These are phyloP conservation scores for Schizotus pectinicornis DNA, from an alignment of 2,888 invertebrate species.

Conservation along the genomic window DNA sequence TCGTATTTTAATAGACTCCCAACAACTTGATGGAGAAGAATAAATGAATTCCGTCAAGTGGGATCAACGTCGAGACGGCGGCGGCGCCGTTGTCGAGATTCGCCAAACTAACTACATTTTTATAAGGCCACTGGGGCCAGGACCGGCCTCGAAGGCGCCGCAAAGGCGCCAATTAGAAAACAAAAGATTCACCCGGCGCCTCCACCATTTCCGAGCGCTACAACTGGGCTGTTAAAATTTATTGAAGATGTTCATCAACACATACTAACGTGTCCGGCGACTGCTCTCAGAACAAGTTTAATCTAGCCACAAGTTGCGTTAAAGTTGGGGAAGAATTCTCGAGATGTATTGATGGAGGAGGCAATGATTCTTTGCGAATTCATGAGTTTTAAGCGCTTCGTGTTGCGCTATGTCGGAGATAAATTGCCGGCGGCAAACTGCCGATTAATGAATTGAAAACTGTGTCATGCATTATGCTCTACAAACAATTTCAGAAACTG, in stretches of 20 bases:
- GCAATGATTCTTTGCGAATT: conserved; percentile 13
- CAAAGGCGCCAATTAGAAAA: no score
- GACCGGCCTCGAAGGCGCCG: no score
- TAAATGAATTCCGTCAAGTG: conserved; percentile 27
- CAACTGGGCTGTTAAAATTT: no score
- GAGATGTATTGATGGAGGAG: neutral
- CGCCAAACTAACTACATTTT: neutral
- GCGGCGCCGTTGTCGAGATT: conserved; percentile 3
- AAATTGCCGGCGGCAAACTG: conserved; percentile 1
- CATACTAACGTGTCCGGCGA: no score
- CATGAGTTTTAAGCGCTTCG: conserved; percentile 17
- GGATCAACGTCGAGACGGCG: conserved; percentile 16
- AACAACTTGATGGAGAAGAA: conserved; percentile 33
- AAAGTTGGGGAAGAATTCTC: no score
- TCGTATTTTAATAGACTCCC: conserved; percentile 42
- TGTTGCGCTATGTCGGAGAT: conserved; percentile 9
- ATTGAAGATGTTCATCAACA: no score
- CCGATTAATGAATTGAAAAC: conserved; percentile 35
- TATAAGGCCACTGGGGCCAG: no score
- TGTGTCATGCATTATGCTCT: conserved; percentile 36
- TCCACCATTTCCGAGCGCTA: no score
- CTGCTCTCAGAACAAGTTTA: no score
- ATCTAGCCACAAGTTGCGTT: no score
- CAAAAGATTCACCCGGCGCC: no score
- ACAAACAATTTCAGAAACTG: conserved; percentile 36